These are phyloP conservation scores for Gymnothorax reevesii DNA, from an alignment of 2,797 vertebrate genomes.

Conservation along the genomic window DNA sequence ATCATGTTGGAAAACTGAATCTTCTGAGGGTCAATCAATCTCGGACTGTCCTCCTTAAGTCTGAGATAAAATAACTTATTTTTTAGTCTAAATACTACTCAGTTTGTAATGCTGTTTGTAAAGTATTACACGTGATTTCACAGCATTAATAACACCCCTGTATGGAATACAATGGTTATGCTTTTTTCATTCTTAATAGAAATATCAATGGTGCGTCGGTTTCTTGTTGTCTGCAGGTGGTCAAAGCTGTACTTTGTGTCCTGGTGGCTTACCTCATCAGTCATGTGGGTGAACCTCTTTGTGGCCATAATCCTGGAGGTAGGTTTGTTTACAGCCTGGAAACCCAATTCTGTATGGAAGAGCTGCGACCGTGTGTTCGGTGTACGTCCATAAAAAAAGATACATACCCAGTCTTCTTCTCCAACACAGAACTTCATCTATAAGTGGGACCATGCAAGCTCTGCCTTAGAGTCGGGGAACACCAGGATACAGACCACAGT, in stretches of 20 bases:
- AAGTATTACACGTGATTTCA: not conserved
- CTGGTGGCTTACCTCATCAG: conserved; percentile 80
- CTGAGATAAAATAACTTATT: not conserved
- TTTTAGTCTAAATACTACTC: not conserved
- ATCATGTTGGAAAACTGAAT: not conserved
- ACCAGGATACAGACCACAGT: conserved; percentile 78
- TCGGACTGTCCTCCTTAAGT: not conserved
- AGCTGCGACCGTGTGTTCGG: not conserved
- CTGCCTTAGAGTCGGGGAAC: conserved; percentile 69
- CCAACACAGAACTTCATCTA: conserved; percentile 87
- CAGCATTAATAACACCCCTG: not conserved
- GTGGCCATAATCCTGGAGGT: conserved; percentile 64
- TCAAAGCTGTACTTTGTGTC: conserved; percentile 77
- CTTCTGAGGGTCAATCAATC: not conserved
- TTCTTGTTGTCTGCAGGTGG: conserved; percentile 63
- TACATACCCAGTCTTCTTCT: conserved; percentile 1
- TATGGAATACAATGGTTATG: not conserved
- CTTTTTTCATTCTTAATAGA: not conserved
- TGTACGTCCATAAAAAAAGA: not conserved
- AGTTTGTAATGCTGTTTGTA: not conserved
- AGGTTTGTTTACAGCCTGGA: conserved; percentile 23
- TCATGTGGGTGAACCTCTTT: conserved; percentile 83
- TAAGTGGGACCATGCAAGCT: conserved; percentile 85
- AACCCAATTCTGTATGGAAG: not conserved
- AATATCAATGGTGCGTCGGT: conserved; percentile 1